Evolutionary conservation across 2,113 vertebrate species (phyloP).

Genomic region (Zosterops pallidus): DNA sequence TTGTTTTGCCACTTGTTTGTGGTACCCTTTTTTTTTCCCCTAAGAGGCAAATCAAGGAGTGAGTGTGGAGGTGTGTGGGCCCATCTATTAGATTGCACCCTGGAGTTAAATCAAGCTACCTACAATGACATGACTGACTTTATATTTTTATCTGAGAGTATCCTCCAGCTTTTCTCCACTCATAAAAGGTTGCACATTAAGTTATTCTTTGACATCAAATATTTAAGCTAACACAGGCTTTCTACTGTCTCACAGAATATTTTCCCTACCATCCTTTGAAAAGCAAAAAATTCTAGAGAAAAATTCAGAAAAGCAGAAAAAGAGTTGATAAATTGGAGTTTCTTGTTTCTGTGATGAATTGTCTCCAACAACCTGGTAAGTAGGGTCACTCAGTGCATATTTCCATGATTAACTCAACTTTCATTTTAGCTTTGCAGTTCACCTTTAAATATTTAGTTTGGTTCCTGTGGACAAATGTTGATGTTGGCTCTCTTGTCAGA

Average conservation of each 20-base stretch:
- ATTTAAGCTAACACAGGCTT: not conserved
- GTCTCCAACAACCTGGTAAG: slow-evolving; percentile 50
- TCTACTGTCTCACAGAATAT: not conserved
- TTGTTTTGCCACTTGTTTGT: not conserved
- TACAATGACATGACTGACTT: not conserved
- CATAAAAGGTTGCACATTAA: not conserved
- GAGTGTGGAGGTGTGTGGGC: not conserved
- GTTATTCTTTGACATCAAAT: not conserved
- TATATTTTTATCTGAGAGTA: not conserved
- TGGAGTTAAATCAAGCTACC: not conserved
- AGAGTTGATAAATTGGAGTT: slow-evolving; percentile 7
- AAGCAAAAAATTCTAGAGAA: not conserved
- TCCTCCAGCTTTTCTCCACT: not conserved
- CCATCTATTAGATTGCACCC: not conserved
- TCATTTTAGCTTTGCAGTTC: slow-evolving; percentile 64
- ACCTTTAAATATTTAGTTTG: slow-evolving; percentile 73
- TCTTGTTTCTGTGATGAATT: slow-evolving; percentile 50
- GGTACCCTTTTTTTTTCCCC: not conserved
- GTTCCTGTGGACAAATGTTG: slow-evolving; percentile 70
- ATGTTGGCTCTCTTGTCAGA: slow-evolving; percentile 62
- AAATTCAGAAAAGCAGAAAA: slow-evolving; percentile 4
- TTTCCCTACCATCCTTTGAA: not conserved
- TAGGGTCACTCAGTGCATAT: slow-evolving; percentile 58
- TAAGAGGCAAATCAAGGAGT: not conserved
- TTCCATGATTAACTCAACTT: slow-evolving; percentile 67